Evolutionary conservation across 1,140 invertebrate species (phyloP).

Genomic region (Drosophila rhopaloa): DNA sequence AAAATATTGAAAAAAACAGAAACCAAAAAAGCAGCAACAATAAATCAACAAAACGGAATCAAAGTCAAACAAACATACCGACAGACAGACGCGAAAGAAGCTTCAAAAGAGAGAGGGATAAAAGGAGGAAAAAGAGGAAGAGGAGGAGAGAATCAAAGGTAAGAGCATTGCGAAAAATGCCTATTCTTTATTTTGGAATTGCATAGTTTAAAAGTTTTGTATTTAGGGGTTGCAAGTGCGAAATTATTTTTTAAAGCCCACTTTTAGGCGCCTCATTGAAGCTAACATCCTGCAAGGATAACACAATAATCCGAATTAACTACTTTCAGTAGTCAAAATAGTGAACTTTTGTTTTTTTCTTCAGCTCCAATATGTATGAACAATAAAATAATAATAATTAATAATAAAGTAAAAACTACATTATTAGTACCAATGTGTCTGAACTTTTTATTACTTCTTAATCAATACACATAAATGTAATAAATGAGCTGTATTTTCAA

Average conservation of each 20-base stretch:
- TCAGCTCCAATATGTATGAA: no score
- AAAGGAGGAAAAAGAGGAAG: not conserved
- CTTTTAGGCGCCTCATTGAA: constrained; percentile 14
- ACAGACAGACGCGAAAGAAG: constrained; percentile 12
- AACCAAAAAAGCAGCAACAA: constrained; percentile 26
- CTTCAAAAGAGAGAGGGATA: not conserved
- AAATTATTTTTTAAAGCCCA: constrained; percentile 16
- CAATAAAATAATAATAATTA: no score
- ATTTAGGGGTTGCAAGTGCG: constrained; percentile 6
- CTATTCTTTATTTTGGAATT: not conserved
- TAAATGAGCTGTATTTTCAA: no score
- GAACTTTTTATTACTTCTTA: no score
- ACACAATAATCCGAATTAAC: not conserved
- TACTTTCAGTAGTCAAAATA: not conserved
- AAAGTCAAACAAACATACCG: constrained; percentile 38
- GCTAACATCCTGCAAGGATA: constrained; percentile 6
- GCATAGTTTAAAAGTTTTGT: constrained; percentile 7
- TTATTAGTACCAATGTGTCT: no score
- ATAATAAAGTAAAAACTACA: no score
- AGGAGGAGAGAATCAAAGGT: constrained; percentile 15
- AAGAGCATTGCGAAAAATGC: constrained; percentile 30
- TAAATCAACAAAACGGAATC: constrained; percentile 39
- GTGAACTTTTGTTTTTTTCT: no score
- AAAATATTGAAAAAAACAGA: constrained; percentile 5
- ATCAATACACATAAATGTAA: no score